Base-by-base conservation (phyloP, 2,797 vertebrate genomes). In the Sebastolobus alascanus region DNA sequence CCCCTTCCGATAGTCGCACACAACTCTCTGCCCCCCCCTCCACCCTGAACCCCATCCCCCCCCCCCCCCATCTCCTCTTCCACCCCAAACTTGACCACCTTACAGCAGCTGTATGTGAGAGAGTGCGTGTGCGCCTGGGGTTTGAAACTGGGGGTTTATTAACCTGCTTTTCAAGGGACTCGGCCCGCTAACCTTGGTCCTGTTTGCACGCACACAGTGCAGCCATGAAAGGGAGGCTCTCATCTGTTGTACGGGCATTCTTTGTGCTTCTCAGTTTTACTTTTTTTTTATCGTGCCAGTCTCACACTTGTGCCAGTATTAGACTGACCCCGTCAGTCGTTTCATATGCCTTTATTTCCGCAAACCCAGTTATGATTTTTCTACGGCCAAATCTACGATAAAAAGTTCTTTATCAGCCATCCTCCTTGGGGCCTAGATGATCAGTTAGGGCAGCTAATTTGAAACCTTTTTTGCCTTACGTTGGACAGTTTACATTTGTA, bases 1-100 rank as follows among this genome's bases (percentile, higher is more conserved):
- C 92, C 96, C 96, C 92, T 96, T 96, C 93, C 96, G 96, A 96
- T 96, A 96, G 94, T 94, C 89, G 79, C 90, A 92, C 90, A 90
- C 91, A 91, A 78, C 75, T 92, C 85, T 88, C 86, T 86, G 76
- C 87, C 89, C 79, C 52, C 58, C 38, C 79, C 52, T 54, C 38
- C 82, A 73, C 85, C 90, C 88, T 77, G 83, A 88, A 84, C 74
- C 69, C 84, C 89, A 71, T 77, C 77, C 40, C 25, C 25, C 25
- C 25, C 61, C 25, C 25, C 25, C 25, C 83, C 68, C 77, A 79
- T 79, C 77, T 87, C 86, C 81, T 87, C 71, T 75, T 81, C 77
- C 81, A 84, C 80, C 82, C 85, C 84, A 87, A 87, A 86, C 87
- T 71, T 86, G 83, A 92, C 91, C 93, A 91, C 90, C 92, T 86